Evolutionary conservation across 2,797 vertebrate species (phyloP).

Genomic region (Distichodus sexfasciatus): DNA sequence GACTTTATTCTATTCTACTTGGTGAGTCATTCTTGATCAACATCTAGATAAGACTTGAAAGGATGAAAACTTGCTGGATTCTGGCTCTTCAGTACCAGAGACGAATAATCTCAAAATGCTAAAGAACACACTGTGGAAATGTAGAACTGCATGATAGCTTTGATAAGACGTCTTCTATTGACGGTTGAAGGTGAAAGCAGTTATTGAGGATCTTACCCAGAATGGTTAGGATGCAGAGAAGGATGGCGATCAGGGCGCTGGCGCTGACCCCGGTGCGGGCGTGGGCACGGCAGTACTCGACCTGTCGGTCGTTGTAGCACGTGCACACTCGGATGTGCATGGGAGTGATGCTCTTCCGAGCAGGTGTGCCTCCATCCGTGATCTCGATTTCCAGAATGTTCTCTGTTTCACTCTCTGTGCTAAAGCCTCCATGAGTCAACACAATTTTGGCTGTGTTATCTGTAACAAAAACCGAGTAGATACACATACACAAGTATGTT

Average conservation of each 20-base stretch:
- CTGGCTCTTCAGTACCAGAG: no score
- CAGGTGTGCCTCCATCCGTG: constrained; percentile 80
- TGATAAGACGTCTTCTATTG: no score
- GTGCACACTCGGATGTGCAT: constrained; percentile 81
- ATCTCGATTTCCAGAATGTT: constrained; percentile 82
- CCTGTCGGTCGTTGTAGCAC: constrained; percentile 74
- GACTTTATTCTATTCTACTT: no score
- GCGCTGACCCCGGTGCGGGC: constrained; percentile 76
- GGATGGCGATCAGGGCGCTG: constrained; percentile 84
- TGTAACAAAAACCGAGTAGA: constrained; percentile 54
- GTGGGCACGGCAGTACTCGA: constrained; percentile 72
- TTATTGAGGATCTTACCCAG: constrained; percentile 69
- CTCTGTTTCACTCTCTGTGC: constrained; percentile 76
- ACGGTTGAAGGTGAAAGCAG: no score
- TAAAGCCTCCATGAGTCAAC: constrained; percentile 84
- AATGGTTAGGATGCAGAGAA: constrained; percentile 88
- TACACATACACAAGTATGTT: background rate
- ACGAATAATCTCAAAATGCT: no score
- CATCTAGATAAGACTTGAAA: no score
- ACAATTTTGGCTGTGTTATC: constrained; percentile 85
- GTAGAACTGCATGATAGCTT: no score
- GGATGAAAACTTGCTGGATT: no score
- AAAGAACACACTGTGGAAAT: no score
- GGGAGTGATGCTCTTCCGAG: constrained; percentile 70
- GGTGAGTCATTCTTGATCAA: no score